Evolutionary conservation across 2,888 invertebrate species (phyloP).

Genomic region (Andrena praecox): DNA sequence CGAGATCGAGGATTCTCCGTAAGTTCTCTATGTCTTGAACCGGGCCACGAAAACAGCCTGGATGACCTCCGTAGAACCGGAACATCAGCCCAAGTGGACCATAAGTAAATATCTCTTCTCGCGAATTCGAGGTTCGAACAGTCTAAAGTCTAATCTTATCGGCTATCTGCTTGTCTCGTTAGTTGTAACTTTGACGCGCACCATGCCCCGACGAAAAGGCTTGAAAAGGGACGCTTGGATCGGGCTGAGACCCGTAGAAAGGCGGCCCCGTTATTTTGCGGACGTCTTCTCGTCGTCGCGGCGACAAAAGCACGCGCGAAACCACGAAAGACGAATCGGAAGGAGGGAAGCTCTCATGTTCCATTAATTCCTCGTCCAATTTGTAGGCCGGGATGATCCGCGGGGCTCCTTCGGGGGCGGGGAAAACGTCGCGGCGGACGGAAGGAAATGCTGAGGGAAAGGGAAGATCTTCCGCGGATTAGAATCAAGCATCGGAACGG

Average conservation of each 20-base stretch:
- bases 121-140: constrained; percentile 6
- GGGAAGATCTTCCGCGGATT: constrained; percentile 70
- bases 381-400: constrained; percentile 59
- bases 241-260: background rate
- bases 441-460: constrained; percentile 6
- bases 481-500: constrained; percentile 73
- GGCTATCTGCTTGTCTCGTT: background rate
- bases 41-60: background rate
- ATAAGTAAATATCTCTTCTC: background rate
- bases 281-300: background rate
- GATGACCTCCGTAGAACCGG: background rate
- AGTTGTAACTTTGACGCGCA: background rate
- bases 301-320: background rate
- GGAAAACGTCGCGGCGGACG: constrained; percentile 55
- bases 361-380: constrained; percentile 73
- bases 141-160: background rate
- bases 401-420: constrained; percentile 30
- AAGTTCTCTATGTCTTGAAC: background rate
- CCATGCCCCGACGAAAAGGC: background rate
- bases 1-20: background rate
- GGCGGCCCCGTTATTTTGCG: background rate
- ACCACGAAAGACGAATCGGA: constrained; percentile 25
- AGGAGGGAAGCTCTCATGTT: constrained; percentile 42
- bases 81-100: background rate
- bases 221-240: background rate